Conservation (phyloP, 2,888 invertebrate genomes). For the Margaritifera margaritifera region DNA sequence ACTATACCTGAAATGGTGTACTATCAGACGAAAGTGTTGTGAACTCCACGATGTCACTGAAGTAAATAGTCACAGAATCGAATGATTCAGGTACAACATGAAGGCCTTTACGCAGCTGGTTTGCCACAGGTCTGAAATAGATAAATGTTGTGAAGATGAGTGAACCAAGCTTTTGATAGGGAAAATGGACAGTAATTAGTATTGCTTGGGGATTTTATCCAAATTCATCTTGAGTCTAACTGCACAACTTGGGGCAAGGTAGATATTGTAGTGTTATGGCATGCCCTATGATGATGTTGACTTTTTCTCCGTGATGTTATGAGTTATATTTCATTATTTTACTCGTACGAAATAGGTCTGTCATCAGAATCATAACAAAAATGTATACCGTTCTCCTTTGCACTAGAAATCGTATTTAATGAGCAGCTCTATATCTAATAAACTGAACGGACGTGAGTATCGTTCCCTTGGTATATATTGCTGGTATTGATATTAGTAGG, state of each 20-base stretch:
- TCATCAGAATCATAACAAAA: too few relatives aligned
- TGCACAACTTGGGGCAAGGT: not conserved
- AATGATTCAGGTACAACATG: constrained; percentile 45
- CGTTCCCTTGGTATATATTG: too few relatives aligned
- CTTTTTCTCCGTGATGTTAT: too few relatives aligned
- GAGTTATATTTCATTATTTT: too few relatives aligned
- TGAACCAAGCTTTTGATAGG: not conserved
- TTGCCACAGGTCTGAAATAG: constrained; percentile 38
- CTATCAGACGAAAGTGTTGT: constrained; percentile 38
- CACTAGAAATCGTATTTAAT: too few relatives aligned
- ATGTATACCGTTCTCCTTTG: too few relatives aligned
- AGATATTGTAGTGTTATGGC: not conserved
- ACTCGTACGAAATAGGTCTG: too few relatives aligned
- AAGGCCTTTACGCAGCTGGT: constrained; percentile 41
- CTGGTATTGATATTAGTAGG: too few relatives aligned
- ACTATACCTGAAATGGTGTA: constrained; percentile 40
- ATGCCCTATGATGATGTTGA: not conserved
- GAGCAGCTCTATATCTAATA: too few relatives aligned
- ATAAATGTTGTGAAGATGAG: not conserved
- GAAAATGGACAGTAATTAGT: not conserved
- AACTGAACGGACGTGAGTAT: too few relatives aligned
- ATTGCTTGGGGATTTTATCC: not conserved
- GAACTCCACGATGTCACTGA: constrained; percentile 52
- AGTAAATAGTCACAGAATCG: constrained; percentile 43
- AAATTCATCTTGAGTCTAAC: not conserved